phyloP scores from a whole-genome alignment of 2,888 invertebrate species.

The Gisinianus flammeolus region DNA sequence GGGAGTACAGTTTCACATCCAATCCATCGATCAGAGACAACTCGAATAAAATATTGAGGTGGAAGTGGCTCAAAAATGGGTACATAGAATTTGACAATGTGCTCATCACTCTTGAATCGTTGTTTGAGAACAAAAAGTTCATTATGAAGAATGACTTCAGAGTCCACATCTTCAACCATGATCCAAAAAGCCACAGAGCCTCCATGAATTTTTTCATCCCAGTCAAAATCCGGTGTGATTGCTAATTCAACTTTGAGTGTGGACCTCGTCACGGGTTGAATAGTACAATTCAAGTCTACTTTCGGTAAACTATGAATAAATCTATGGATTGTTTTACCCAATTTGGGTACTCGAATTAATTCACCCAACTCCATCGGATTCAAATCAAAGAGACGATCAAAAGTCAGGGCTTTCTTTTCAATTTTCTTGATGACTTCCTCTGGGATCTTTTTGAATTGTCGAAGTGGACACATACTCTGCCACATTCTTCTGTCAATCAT shows the following conservation, averaged over 20 bases:
- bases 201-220: conserved; percentile 92
- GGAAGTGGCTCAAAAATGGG: conserved; percentile 98
- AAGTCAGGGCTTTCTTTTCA: conserved; percentile 95
- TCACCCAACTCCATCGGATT: conserved; percentile 98
- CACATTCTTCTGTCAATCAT: conserved; percentile 99
- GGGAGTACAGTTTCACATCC: conserved; percentile 95
- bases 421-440: conserved; percentile 96
- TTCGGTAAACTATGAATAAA: conserved; percentile 97
- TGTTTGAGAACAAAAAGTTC: conserved; percentile 94
- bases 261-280: conserved; percentile 94
- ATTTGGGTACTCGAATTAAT: conserved; percentile 84
- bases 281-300: conserved; percentile 92
- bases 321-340: conserved; percentile 94
- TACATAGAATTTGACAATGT: conserved; percentile 95
- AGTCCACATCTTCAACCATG: conserved; percentile 60
- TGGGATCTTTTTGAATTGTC: conserved; percentile 97
- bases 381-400: conserved; percentile 93
- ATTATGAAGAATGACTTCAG: conserved; percentile 74
- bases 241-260: conserved; percentile 94
- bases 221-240: conserved; percentile 97
- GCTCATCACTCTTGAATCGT: conserved; percentile 93
- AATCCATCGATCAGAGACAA: conserved; percentile 90
- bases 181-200: conserved; percentile 71
- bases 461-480: conserved; percentile 98
- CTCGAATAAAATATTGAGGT: conserved; percentile 94